These are phyloP conservation scores for Spisula solida DNA, from an alignment of 2,888 invertebrate species.

Conservation along the genomic window DNA sequence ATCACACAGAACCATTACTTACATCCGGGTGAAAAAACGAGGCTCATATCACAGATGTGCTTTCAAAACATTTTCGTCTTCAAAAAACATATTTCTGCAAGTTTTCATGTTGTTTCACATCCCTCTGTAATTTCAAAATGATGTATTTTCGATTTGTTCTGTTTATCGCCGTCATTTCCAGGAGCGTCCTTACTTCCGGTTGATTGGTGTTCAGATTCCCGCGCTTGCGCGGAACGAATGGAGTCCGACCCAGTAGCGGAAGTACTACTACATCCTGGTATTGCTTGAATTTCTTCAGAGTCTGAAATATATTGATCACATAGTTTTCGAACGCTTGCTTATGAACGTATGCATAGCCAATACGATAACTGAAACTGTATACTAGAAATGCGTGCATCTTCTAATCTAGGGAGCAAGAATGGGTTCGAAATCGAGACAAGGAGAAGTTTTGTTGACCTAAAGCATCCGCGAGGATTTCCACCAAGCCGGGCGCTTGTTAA, in stretches of 20 bases:
- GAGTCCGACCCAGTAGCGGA: not conserved
- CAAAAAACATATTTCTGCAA: not conserved
- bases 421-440: too few relatives aligned
- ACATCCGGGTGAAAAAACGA: conserved; percentile 12
- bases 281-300: not conserved
- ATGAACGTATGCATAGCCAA: too few relatives aligned
- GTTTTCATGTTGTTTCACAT: not conserved
- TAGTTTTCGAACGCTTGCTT: too few relatives aligned
- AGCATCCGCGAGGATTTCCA: too few relatives aligned
- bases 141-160: conserved; percentile 1
- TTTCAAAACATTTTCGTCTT: conserved; percentile 4
- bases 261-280: conserved; percentile 28
- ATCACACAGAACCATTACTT: not conserved
- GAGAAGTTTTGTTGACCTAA: too few relatives aligned
- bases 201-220: not conserved
- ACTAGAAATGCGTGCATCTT: too few relatives aligned
- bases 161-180: not conserved
- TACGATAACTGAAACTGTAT: too few relatives aligned
- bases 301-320: conserved; percentile 10
- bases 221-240: not conserved
- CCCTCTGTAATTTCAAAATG: conserved; percentile 16
- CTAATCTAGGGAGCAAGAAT: too few relatives aligned
- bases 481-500: too few relatives aligned
- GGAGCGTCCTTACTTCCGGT: not conserved
- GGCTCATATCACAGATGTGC: conserved; percentile 19